These are phyloP conservation scores for Drosophila orosa DNA, from an alignment of 1,140 invertebrate species.

Conservation along the genomic window DNA sequence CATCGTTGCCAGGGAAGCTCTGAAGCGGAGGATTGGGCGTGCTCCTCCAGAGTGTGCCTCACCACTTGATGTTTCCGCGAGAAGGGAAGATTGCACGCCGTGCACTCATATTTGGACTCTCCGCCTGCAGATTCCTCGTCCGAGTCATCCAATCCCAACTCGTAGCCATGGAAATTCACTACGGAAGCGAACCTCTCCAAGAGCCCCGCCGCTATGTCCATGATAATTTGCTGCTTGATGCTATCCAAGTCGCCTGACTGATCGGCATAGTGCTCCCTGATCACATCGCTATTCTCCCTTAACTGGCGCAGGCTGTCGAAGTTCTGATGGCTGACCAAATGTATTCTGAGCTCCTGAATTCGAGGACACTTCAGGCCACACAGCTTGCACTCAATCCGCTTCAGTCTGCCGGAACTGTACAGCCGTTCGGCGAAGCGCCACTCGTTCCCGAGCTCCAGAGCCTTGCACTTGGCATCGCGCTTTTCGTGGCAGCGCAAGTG, in stretches of 20 bases:
- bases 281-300: slow-evolving; percentile 46
- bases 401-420: slow-evolving; percentile 49
- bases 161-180: slow-evolving; percentile 71
- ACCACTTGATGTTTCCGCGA: slow-evolving; percentile 61
- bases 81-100: slow-evolving; percentile 43
- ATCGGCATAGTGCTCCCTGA: slow-evolving; percentile 50
- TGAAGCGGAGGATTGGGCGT: slow-evolving; percentile 18
- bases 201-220: slow-evolving; percentile 45
- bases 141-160: slow-evolving; percentile 68
- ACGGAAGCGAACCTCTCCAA: slow-evolving; percentile 57
- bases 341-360: slow-evolving; percentile 53
- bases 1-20: slow-evolving; percentile 52
- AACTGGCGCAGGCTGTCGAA: slow-evolving; percentile 44
- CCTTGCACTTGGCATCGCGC: slow-evolving; percentile 26
- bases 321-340: slow-evolving; percentile 41
- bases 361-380: slow-evolving; percentile 45
- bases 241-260: slow-evolving; percentile 20
- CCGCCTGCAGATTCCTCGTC: slow-evolving; percentile 48
- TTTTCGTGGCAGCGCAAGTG: slow-evolving; percentile 61
- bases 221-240: slow-evolving; percentile 44
- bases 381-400: slow-evolving; percentile 63
- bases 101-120: slow-evolving; percentile 52
- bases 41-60: slow-evolving; percentile 61
- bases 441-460: slow-evolving; percentile 30
- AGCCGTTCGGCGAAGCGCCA: slow-evolving; percentile 67